Conservation (phyloP, 1,140 invertebrate genomes). For the Drosophila ironensis region DNA sequence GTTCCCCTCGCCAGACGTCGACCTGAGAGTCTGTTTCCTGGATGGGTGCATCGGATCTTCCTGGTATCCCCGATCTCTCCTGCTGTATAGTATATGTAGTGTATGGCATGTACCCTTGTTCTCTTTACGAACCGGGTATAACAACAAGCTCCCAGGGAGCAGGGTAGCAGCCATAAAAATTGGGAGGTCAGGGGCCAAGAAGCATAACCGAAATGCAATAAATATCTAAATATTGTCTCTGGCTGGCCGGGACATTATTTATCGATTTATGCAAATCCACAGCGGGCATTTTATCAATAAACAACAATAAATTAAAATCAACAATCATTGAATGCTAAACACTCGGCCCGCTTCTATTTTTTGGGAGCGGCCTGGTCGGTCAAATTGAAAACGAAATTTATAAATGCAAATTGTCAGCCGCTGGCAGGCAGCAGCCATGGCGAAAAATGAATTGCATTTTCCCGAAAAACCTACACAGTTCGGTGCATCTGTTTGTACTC, state of each 20-base stretch:
- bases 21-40: no score
- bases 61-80: no score
- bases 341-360: not conserved
- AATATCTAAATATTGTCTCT: constrained; percentile 61
- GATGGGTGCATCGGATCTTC: no score
- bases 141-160: not conserved
- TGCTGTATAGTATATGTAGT: no score
- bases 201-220: constrained; percentile 61
- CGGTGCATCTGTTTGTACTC: no score
- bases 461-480: not conserved
- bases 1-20: no score
- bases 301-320: constrained; percentile 79
- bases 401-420: constrained; percentile 69
- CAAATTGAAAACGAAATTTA: constrained; percentile 72
- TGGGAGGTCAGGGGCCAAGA: not conserved
- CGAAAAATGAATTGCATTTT: constrained; percentile 8
- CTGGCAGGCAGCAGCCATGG: constrained; percentile 9
- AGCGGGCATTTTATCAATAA: constrained; percentile 71
- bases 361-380: not conserved
- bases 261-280: constrained; percentile 76
- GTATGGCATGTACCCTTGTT: no score
- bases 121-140: no score
- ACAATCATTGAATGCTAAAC: constrained; percentile 43
- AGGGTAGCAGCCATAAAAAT: not conserved
- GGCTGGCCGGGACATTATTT: constrained; percentile 53